Evolutionary conservation across 2,888 invertebrate genomes (phyloP).

Genomic region (Erebia epiphron): DNA sequence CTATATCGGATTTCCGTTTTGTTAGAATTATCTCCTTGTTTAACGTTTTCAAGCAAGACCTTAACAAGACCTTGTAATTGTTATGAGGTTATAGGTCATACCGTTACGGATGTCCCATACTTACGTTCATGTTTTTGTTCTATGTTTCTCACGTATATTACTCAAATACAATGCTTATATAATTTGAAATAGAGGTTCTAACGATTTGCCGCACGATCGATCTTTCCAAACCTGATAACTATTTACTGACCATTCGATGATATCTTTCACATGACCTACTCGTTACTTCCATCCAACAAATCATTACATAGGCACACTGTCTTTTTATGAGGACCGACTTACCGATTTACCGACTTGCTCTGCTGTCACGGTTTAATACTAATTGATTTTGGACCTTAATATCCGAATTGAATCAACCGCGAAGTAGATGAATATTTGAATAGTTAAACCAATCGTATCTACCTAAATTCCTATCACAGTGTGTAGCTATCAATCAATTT

Average conservation of each 20-base stretch:
- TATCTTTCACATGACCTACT: conserved; percentile 58
- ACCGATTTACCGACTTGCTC: too few species aligned
- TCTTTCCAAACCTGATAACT: conserved; percentile 46
- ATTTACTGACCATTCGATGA: conserved; percentile 42
- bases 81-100: background rate
- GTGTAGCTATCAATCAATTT: too few species aligned
- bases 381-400: too few species aligned
- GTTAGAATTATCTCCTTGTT: too few species aligned
- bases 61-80: background rate
- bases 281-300: conserved; percentile 46
- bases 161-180: conserved; percentile 54
- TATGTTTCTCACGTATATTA: conserved; percentile 55
- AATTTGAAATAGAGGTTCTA: conserved; percentile 36
- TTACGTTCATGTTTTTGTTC: conserved; percentile 38
- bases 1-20: too few species aligned
- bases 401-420: too few species aligned
- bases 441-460: too few species aligned
- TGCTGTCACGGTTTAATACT: too few species aligned
- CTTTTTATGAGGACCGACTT: too few species aligned
- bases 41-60: background rate
- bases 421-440: too few species aligned
- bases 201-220: conserved; percentile 29
- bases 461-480: too few species aligned
- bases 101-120: conserved; percentile 28
- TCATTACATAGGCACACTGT: too few species aligned